Base-by-base conservation (phyloP, 1,140 invertebrate genomes). In the Doryteuthis pealeii region DNA sequence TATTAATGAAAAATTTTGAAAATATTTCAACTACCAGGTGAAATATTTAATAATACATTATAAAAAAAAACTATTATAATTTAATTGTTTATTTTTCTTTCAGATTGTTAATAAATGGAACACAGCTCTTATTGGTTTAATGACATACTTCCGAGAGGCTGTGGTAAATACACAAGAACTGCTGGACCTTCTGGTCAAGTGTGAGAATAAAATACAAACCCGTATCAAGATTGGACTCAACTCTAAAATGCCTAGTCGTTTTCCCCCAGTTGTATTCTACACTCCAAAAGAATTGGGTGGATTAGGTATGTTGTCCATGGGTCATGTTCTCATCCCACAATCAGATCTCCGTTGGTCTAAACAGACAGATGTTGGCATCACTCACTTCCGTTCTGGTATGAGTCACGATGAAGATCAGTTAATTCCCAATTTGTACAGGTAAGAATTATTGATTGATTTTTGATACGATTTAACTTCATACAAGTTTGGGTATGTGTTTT, bases 211-310 rank as follows among this genome's bases (percentile, higher is more conserved):
- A 88, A 99, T 99, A 79, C 98, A 99, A 84, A 99, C 98, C 0
- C 93, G 98, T 89, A 99, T 99, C 78, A 99, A 99, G 89, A 99
- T 99, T 85, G 98, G 98, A 78, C 90, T 99, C 10, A 99, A 99
- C 87, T 99, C 98, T 0, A 99, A 99, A 92, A 99, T 99, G 98
- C 98, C 98, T 75, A 98, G 96, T 43, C 91, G 98, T 85, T 99
- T 99, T 99, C 98, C 98, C 28, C 98, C 98, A 0, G 98, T 99
- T 0, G 98, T 99, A 2, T 99, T 99, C 86, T 99, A 99, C 87
- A 99, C 98, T 0, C 98, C 98, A 0, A 99, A 99, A 74, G 87
- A 99, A 89, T 88, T 99, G 77, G 97, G 97, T 72, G 87, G 74
- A 78, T 79, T 99, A 14, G 98, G 98, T 70, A 99, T 99, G 97